phyloP scores from a whole-genome alignment of 2,888 invertebrate genomes.

The Sturmia bella region DNA sequence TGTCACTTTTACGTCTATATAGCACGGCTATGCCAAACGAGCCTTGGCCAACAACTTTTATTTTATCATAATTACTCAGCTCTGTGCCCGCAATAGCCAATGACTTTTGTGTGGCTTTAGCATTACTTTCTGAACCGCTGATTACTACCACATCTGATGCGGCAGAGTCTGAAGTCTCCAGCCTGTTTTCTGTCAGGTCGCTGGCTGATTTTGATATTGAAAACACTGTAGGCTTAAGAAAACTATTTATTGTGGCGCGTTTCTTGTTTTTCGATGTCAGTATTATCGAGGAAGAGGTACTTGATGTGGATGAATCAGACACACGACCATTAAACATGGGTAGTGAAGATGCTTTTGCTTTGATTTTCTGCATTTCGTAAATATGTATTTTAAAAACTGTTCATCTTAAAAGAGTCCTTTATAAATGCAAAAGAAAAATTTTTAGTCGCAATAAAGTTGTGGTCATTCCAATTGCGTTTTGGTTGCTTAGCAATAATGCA shows the following conservation, averaged over 20 bases:
- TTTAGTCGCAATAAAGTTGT: slow-evolving; percentile 62
- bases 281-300: slow-evolving; percentile 74
- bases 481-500: slow-evolving; percentile 66
- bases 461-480: slow-evolving; percentile 65
- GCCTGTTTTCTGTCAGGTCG: slow-evolving; percentile 27
- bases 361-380: slow-evolving; percentile 78
- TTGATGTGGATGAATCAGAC: slow-evolving; percentile 77
- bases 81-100: slow-evolving; percentile 76
- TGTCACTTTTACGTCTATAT: slow-evolving; percentile 85
- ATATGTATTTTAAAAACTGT: slow-evolving; percentile 14
- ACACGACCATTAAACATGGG: slow-evolving; percentile 80
- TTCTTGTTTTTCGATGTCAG: slow-evolving; percentile 67
- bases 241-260: slow-evolving; percentile 70
- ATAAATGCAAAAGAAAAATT: slow-evolving; percentile 33
- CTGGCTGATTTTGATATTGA: slow-evolving; percentile 75
- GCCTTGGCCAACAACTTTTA: slow-evolving; percentile 81
- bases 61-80: slow-evolving; percentile 79
- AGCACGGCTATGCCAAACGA: slow-evolving; percentile 88
- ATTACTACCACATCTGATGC: slow-evolving; percentile 46
- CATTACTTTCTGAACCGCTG: slow-evolving; percentile 35
- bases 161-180: slow-evolving; percentile 32
- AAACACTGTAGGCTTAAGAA: slow-evolving; percentile 74
- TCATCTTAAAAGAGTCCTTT: not conserved
- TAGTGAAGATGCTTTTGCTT: slow-evolving; percentile 79
- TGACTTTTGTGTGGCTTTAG: slow-evolving; percentile 59